A percentile compares a stretch with the other conserved stretches of the same genome.
Conservation (phyloP, 1,140 invertebrate species). For the Cyclina sinensis region DNA sequence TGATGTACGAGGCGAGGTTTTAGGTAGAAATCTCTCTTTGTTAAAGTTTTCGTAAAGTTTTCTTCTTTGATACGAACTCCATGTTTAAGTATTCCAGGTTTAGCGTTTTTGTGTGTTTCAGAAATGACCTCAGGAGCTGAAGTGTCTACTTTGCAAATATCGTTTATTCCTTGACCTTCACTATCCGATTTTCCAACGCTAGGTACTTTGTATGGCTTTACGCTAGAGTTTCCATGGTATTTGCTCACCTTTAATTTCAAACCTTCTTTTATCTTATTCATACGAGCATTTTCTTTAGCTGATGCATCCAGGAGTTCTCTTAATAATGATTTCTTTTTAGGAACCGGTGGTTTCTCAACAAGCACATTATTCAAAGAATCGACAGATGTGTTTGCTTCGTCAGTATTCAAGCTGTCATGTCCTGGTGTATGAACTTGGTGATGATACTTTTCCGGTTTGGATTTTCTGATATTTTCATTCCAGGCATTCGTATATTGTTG, state of each 20-base stretch:
- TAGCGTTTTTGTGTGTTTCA: background rate
- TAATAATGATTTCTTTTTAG: slow-evolving; percentile 49
- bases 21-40: background rate
- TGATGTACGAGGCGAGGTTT: slow-evolving; percentile 48
- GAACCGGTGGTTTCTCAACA: slow-evolving; percentile 19
- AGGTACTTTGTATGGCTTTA: background rate
- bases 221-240: background rate
- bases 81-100: slow-evolving; percentile 57
- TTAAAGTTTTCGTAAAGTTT: background rate
- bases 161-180: background rate
- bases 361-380: background rate
- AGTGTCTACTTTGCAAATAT: background rate
- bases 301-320: slow-evolving; percentile 51
- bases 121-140: slow-evolving; percentile 41
- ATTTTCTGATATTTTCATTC: background rate
- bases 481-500: slow-evolving; percentile 10
- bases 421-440: background rate
- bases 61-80: slow-evolving; percentile 21
- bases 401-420: background rate
- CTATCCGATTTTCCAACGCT: background rate
- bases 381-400: background rate
- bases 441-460: background rate
- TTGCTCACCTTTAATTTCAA: slow-evolving; percentile 13
- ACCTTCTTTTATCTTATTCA: slow-evolving; percentile 50
- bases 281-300: slow-evolving; percentile 30